Evolutionary conservation across 2,113 vertebrate genomes (phyloP), one percentile per base, ranked within the genome.

Genomic region (Maccullochella peelii): DNA sequence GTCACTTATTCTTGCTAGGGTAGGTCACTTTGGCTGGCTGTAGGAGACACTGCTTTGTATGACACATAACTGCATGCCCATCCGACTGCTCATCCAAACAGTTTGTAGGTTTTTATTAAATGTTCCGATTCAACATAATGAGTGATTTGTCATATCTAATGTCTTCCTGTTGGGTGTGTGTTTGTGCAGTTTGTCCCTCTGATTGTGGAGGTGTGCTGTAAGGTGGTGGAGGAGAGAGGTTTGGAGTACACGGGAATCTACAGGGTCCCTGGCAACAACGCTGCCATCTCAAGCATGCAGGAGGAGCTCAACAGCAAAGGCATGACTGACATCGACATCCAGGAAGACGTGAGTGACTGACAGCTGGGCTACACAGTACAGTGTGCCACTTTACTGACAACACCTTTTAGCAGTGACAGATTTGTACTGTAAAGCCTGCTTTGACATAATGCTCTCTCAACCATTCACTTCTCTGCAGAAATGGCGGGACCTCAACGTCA

Each of bases 171-270:
- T 82, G 16, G 83, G 76, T 91, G 33, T 33, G 79, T 33, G 33
- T 38, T 74, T 77, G 2, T 91, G 59, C 92, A 99, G 98, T 99
- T 97, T 95, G 97, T 99, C 80, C 98, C 98, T 36, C 94, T 99
- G 88, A 99, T 99, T 8, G 98, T 99, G 94, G 98, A 99, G 88
- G 96, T 99, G 92, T 99, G 98, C 96, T 99, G 98, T 93, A 97
- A 97, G 54, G 95, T 99, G 81, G 97, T 99, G 90, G 98, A 99
- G 95, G 98, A 99, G 91, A 94, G 97, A 85, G 98, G 98, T 42
- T 95, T 99, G 86, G 98, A 99, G 86, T 99, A 98, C 92, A 99
- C 97, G 7, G 98, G 98, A 54, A 99, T 99, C 93, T 99, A 99
- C 91, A 94, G 98, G 90, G 98, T 99, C 36, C 98, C 98, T 14